Base-by-base conservation (phyloP, 2,888 invertebrate genomes). In the Lasioglossum pauxillum region DNA sequence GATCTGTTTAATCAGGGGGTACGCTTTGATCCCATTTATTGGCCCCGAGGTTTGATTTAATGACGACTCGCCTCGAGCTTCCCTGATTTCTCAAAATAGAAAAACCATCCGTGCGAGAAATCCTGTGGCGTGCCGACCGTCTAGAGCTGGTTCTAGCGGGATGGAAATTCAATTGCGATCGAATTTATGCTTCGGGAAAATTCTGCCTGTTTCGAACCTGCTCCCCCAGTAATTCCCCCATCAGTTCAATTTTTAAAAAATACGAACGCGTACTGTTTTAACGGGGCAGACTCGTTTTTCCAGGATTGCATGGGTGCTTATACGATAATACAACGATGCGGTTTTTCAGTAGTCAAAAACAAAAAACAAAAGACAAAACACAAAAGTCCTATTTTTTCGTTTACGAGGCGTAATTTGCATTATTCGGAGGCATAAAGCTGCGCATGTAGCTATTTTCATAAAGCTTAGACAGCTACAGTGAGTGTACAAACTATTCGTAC, bases 1-100 rank as follows among this genome's bases (percentile, higher is more conserved):
- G 67, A 46, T 71, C 44, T 57, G 35, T 81, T 78, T 80, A 69
- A 78, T 83, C 77, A 84, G 46, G 31, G 69, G 27, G 41, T 19
- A 71, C 16, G n/a, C 38, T 74, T 46, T 23, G 27, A 12, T n/a
- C 14, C 27, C 23, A 60, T 16, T 69, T 46, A 67, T 49, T 46
- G 31, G 57, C n/a, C 49, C 7, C 10, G 27, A 2, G 38, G 46
- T 78, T 84, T 73, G 64, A 83, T 84, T 78, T 75, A 78, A 73
- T 27, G 44, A 75, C 46, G 8, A 31, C 46, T 27, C n/a, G 19
- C 16, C 38, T 38, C 35, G 4, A 10, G 5, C 1, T n/a, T 0
- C 71, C 41, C 14, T 41, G 41, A 71, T 41, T 71, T 71, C 71
- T 5, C 14, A 71, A 71, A 71, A 71, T 38, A 10, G 41, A 71